Evolutionary conservation across 1,140 invertebrate genomes (phyloP).

Genomic region (Eriocheir sinensis): DNA sequence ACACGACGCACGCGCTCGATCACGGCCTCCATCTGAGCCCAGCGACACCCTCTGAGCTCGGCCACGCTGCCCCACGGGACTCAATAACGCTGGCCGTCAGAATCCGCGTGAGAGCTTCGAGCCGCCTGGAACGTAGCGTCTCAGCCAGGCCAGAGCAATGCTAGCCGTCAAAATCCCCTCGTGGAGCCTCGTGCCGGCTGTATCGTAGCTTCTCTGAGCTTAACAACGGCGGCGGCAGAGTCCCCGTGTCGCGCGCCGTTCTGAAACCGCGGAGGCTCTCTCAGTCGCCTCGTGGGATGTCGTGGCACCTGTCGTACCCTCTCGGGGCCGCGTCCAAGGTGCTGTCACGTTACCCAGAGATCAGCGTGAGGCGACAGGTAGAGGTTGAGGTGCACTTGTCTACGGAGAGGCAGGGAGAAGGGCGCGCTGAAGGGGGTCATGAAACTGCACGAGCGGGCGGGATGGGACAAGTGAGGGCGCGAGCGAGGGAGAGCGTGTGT

Average conservation of each 20-base stretch:
- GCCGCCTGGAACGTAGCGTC: neutral
- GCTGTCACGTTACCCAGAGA: slow-evolving; percentile 69
- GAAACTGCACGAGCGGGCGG: slow-evolving; percentile 1
- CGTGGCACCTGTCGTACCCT: too few relatives aligned
- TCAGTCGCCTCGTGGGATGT: too few relatives aligned
- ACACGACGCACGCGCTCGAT: slow-evolving; percentile 70
- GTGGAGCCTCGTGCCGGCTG: too few relatives aligned
- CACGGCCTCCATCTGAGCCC: slow-evolving; percentile 68
- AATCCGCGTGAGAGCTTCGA: neutral
- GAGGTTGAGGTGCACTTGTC: neutral
- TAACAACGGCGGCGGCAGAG: too few relatives aligned
- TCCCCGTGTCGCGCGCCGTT: too few relatives aligned
- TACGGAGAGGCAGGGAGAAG: neutral
- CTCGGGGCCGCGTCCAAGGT: too few relatives aligned
- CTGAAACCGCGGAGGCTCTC: too few relatives aligned
- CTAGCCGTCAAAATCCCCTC: too few relatives aligned
- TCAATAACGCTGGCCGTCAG: neutral
- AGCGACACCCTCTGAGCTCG: neutral
- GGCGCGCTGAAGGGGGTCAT: slow-evolving; percentile 52
- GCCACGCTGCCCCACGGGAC: neutral
- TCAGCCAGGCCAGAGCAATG: neutral
- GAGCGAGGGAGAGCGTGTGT: neutral
- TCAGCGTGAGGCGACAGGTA: slow-evolving; percentile 65
- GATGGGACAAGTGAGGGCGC: neutral
- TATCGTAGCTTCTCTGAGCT: too few relatives aligned